Evolutionary conservation across 2,113 vertebrate species (phyloP), one percentile per base, ranked within the genome.

Genomic region (Austrofundulus limnaeus): DNA sequence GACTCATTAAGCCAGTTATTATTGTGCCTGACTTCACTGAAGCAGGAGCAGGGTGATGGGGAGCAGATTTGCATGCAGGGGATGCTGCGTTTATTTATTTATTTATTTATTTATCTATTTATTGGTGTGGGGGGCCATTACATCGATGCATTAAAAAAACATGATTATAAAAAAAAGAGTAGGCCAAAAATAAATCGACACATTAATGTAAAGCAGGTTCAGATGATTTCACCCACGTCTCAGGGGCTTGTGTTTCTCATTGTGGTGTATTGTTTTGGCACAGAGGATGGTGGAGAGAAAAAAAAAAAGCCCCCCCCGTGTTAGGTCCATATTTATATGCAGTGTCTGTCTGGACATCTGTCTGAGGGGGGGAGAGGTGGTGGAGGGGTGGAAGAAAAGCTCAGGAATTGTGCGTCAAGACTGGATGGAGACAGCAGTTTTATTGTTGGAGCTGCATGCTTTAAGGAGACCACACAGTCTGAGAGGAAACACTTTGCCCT

Each of bases 341-440:
- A 84, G 72, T 80, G 82, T 84, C 84, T 87, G 84, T 88, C 88
- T 87, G 85, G 82, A 83, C 85, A 72, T 87, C 81, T 84, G 90
- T 90, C 88, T 88, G 50, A 78, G 71, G 69, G 76, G 31, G 31
- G 31, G 31, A 7, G 28, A 7, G 28, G 28, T 3, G 28, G 3
- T 4, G 73, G 67, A 75, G 70, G 67, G 77, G 85, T 77, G 85
- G 74, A 66, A 85, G 75, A 84, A 86, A 52, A 75, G 72, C 77
- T 63, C 68, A 74, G 73, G 70, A 77, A 72, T 77, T 70, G 78
- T 77, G 76, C 80, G 75, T 48, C 78, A 65, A 46, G 45, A 58
- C 15, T 11, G 13, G 58, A 70, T 15, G 11, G 58, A 71, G 37
- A 41, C 66, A 50, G 47, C 41, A 45, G 37, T 74, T n/a, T n/a